Evolutionary conservation across 1,140 invertebrate genomes (phyloP).

Genomic region (Zaprionus camerounensis): DNA sequence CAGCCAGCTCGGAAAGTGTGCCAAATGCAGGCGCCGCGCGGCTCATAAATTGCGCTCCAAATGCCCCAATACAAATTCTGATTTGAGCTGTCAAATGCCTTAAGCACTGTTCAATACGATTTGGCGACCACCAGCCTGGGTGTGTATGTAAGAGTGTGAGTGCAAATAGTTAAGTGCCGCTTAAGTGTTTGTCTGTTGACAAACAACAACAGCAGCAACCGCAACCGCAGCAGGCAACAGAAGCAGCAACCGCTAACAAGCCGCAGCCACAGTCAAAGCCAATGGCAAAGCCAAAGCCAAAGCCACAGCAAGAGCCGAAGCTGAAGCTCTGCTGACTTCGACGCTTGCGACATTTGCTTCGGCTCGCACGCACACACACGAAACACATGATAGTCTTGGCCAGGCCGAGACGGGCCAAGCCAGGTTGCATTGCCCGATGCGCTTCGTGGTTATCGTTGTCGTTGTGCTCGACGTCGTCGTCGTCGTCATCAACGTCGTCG

Average conservation of each 20-base stretch:
- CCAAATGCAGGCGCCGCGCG: conserved; percentile 38
- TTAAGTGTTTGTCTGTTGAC: conserved; percentile 65
- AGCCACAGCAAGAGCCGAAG: conserved; percentile 20
- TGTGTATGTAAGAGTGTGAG: conserved; percentile 11
- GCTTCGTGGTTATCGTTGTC: conserved; percentile 29
- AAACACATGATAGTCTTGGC: background rate
- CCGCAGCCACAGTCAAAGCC: conserved; percentile 8
- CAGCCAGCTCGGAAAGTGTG: conserved; percentile 53
- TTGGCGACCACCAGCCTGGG: conserved; percentile 25
- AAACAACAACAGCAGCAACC: conserved; percentile 59
- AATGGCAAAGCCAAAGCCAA: conserved; percentile 4
- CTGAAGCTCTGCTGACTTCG: conserved; percentile 32
- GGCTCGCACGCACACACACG: background rate
- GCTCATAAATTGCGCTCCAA: conserved; percentile 22
- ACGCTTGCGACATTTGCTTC: conserved; percentile 20
- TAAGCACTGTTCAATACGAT: conserved; percentile 22
- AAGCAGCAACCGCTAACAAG: conserved; percentile 37
- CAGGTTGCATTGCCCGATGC: conserved; percentile 50
- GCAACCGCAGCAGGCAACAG: conserved; percentile 19
- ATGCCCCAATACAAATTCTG: conserved; percentile 25
- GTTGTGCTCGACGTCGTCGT: conserved; percentile 27
- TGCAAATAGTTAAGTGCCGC: conserved; percentile 66
- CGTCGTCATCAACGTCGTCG: conserved; percentile 14
- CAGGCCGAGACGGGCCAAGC: conserved; percentile 34
- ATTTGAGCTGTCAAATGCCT: conserved; percentile 26